phyloP scores from a whole-genome alignment of 2,888 invertebrate species.

The Thelaira solivaga region DNA sequence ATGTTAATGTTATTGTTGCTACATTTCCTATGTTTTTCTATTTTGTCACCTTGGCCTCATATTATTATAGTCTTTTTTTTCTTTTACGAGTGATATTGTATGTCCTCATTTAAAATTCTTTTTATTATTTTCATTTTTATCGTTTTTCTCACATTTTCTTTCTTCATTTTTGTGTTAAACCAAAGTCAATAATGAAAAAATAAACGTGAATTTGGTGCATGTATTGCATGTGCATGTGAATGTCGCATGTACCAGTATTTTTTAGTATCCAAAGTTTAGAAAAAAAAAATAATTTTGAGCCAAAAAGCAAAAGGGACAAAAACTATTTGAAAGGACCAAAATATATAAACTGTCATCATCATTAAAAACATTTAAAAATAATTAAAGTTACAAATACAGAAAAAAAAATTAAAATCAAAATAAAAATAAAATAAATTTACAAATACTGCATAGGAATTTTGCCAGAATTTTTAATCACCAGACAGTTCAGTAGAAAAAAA shows the following conservation, averaged over 20 bases:
- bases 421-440: too few relatives aligned
- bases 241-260: background rate
- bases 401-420: conserved; percentile 33
- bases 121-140: conserved; percentile 15
- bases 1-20: conserved; percentile 8
- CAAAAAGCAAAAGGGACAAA: background rate
- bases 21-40: conserved; percentile 30
- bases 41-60: conserved; percentile 61
- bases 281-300: background rate
- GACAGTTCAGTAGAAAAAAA: conserved; percentile 18
- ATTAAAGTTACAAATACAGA: conserved; percentile 15
- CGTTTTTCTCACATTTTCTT: background rate
- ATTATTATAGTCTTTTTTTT: conserved; percentile 31
- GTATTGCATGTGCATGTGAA: background rate
- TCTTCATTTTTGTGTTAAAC: conserved; percentile 31
- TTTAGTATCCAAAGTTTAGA: background rate
- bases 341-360: conserved; percentile 6
- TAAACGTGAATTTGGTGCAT: conserved; percentile 15
- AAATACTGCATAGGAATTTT: conserved; percentile 48
- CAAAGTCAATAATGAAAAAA: conserved; percentile 40
- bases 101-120: conserved; percentile 44
- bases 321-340: conserved; percentile 7
- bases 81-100: conserved; percentile 21
- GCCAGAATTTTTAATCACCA: conserved; percentile 54
- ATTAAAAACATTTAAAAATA: conserved; percentile 24